Percentiles rank a stretch among this genome's conserved stretches.
phyloP scores from a whole-genome alignment of 2,797 vertebrate genomes.

The Pseudochromis fuscus region DNA sequence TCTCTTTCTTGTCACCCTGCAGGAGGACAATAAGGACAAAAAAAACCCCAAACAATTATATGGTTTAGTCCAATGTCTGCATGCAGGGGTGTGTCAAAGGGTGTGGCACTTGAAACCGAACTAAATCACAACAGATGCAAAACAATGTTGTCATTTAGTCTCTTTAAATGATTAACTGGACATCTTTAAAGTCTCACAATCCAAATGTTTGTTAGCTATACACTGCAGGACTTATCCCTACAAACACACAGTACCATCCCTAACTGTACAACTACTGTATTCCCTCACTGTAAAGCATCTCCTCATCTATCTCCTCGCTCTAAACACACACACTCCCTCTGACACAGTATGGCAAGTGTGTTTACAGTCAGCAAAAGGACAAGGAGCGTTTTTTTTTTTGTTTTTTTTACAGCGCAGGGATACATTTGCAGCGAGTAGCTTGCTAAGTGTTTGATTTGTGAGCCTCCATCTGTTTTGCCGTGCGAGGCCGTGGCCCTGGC shows the following conservation, averaged over 20 bases:
- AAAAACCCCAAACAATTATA: not conserved
- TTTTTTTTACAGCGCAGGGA: slow-evolving; percentile 65
- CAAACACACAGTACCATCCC: slow-evolving; percentile 13
- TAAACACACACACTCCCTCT: slow-evolving; percentile 42
- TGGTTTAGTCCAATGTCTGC: not conserved
- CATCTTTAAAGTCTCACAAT: not conserved
- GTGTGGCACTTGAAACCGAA: not conserved
- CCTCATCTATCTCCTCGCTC: slow-evolving; percentile 34
- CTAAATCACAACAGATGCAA: slow-evolving; percentile 1
- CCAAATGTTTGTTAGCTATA: not conserved
- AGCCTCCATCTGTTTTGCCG: slow-evolving; percentile 79
- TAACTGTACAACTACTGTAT: slow-evolving; percentile 12
- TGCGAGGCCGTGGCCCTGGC: slow-evolving; percentile 70
- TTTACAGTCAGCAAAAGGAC: slow-evolving; percentile 72
- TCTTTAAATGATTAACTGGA: not conserved
- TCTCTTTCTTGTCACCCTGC: slow-evolving; percentile 85
- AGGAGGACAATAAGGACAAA: slow-evolving; percentile 34
- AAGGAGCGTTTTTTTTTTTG: slow-evolving; percentile 60
- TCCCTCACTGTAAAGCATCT: slow-evolving; percentile 20
- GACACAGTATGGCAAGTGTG: slow-evolving; percentile 57
- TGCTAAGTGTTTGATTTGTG: slow-evolving; percentile 84
- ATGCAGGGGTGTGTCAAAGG: not conserved
- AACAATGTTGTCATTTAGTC: not conserved
- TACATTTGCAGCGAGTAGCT: slow-evolving; percentile 66
- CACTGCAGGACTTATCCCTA: not conserved